phyloP scores from a whole-genome alignment of 2,797 vertebrate genomes.

The Cossypha niveicapilla region DNA sequence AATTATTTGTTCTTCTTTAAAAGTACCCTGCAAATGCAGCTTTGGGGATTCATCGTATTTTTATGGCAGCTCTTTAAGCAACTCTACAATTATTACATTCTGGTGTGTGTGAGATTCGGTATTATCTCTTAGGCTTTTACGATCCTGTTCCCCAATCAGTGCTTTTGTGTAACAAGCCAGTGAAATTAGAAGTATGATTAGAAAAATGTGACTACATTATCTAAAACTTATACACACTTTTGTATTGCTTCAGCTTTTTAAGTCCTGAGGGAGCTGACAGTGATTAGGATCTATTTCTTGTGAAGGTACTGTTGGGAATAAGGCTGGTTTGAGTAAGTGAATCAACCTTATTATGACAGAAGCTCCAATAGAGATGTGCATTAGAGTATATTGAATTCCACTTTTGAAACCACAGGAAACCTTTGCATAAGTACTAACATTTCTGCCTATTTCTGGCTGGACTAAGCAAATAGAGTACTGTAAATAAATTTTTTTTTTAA shows the following conservation, averaged over 20 bases:
- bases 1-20: conserved; percentile 39
- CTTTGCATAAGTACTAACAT: background rate
- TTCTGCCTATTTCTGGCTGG: background rate
- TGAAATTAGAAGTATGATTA: conserved; percentile 72
- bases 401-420: conserved; percentile 30
- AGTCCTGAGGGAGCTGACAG: conserved; percentile 37
- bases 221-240: conserved; percentile 55
- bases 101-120: conserved; percentile 32
- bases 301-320: conserved; percentile 65
- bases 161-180: conserved; percentile 57
- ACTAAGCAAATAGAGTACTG: background rate
- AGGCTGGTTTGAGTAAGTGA: conserved; percentile 54
- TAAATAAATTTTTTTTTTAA: background rate
- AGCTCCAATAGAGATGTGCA: conserved; percentile 31
- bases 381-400: conserved; percentile 42
- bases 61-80: conserved; percentile 23
- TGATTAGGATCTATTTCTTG: conserved; percentile 70
- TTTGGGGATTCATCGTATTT: conserved; percentile 32
- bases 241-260: conserved; percentile 64
- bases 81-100: conserved; percentile 49
- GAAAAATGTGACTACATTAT: conserved; percentile 70
- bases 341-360: conserved; percentile 63
- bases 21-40: background rate
- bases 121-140: conserved; percentile 53
- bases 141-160: conserved; percentile 49